A percentile compares a stretch with the other conserved stretches of the same genome.
Evolutionary conservation across 1,140 invertebrate species (phyloP).

Genomic region (Artemia franciscana): DNA sequence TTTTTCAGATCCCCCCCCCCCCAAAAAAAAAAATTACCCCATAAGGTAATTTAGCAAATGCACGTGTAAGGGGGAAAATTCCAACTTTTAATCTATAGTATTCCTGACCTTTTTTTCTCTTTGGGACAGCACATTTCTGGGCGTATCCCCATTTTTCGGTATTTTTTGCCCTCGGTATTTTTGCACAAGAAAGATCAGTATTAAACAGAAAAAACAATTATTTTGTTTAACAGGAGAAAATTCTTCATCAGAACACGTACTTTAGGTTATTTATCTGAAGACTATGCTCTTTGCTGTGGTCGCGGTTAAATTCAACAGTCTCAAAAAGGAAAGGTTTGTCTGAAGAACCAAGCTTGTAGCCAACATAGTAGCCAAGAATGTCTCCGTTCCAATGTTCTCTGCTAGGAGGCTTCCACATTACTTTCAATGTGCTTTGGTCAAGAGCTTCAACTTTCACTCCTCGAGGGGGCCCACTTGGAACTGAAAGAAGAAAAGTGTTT

Average conservation of each 20-base stretch:
- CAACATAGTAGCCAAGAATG: constrained; percentile 39
- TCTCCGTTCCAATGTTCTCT: constrained; percentile 78
- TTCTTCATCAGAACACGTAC: constrained; percentile 21
- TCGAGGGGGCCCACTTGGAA: constrained; percentile 26
- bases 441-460: constrained; percentile 59
- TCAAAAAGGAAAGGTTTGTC: constrained; percentile 78
- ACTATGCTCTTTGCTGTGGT: constrained; percentile 62
- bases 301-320: constrained; percentile 71
- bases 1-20: too few relatives aligned
- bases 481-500: constrained; percentile 12
- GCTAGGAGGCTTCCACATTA: constrained; percentile 78
- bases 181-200: neutral
- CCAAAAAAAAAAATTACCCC: too few relatives aligned
- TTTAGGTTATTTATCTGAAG: constrained; percentile 55
- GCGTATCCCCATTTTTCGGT: too few relatives aligned
- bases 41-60: too few relatives aligned
- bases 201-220: neutral
- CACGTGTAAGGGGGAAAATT: too few relatives aligned
- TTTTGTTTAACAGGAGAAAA: constrained; percentile 1
- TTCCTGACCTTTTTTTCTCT: too few relatives aligned
- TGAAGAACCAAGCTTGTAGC: constrained; percentile 61
- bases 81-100: too few relatives aligned
- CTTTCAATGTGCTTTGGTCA: constrained; percentile 73
- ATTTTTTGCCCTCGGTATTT: too few relatives aligned
- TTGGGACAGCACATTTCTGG: too few relatives aligned